phyloP scores from a whole-genome alignment of 2,113 vertebrate genomes.

The Sialia sialis region DNA sequence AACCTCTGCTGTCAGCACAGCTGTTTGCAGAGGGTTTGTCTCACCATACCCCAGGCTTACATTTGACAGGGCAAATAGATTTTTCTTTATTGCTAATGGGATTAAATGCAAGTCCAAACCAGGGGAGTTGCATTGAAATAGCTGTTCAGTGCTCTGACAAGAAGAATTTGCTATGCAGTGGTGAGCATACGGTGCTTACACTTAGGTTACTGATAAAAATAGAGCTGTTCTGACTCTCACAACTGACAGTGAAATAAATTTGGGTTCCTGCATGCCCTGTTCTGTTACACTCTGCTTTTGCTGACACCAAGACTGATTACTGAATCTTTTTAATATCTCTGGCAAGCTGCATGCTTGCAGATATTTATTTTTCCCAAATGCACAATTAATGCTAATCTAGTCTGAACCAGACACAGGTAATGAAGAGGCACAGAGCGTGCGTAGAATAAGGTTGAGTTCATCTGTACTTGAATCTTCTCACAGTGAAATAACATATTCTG shows the following conservation, averaged over 20 bases:
- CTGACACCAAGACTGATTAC: not conserved
- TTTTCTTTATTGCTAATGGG: constrained; percentile 19
- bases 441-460: not conserved
- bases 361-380: not conserved
- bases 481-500: not conserved
- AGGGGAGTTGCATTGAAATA: not conserved
- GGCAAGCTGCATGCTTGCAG: not conserved
- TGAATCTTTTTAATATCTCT: not conserved
- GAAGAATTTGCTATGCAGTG: not conserved
- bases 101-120: not conserved
- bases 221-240: constrained; percentile 18
- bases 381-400: not conserved
- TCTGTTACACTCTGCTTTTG: not conserved
- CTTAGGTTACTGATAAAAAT: constrained; percentile 9
- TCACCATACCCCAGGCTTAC: not conserved
- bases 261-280: not conserved
- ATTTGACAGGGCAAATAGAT: constrained; percentile 21
- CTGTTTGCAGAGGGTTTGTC: not conserved
- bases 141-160: not conserved
- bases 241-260: not conserved
- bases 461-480: not conserved
- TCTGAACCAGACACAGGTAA: not conserved
- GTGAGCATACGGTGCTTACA: not conserved
- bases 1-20: not conserved
- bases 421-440: not conserved